Percentiles rank a stretch among this genome's conserved stretches.
Conservation (phyloP, 2,888 invertebrate species). For the Aspidapion aeneum region DNA sequence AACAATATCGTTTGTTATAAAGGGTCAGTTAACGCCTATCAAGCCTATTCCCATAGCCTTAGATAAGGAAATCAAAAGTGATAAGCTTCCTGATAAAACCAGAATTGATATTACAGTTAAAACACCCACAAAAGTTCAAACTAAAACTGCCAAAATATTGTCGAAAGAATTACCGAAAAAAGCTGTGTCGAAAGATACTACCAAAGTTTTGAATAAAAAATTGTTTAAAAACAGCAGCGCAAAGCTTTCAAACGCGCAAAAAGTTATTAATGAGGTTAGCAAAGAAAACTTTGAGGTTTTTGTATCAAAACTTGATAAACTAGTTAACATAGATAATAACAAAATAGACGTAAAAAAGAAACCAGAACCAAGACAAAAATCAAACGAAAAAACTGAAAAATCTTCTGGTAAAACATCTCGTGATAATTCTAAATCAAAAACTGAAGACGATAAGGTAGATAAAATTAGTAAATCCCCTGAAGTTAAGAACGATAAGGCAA, state of each 20-base stretch:
- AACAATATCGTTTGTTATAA: constrained; percentile 46
- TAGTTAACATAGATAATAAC: not conserved
- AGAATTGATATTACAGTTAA: constrained; percentile 11
- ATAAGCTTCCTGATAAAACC: constrained; percentile 21
- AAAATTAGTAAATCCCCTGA: not conserved
- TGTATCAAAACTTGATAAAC: too few relatives aligned
- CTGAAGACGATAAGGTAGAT: not conserved
- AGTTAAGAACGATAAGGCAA: not conserved
- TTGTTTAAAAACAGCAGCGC: not conserved
- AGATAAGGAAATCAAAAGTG: constrained; percentile 28
- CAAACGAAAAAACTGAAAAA: not conserved
- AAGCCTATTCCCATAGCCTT: constrained; percentile 32
- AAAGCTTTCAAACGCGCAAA: constrained; percentile 28
- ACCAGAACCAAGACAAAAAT: constrained; percentile 1
- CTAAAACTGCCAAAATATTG: constrained; percentile 33
- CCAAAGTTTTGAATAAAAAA: not conserved
- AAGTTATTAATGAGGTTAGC: constrained; percentile 21
- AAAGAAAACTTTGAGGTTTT: constrained; percentile 15
- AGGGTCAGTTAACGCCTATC: constrained; percentile 43
- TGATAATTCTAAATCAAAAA: constrained; percentile 3
- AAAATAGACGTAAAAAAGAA: too few relatives aligned
- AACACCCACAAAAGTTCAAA: constrained; percentile 28
- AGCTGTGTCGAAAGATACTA: not conserved
- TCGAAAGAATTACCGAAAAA: not conserved
- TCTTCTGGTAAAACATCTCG: not conserved